Evolutionary conservation across 2,113 vertebrate species (phyloP), one percentile per base, ranked within the genome.

Genomic region (Gopherus flavomarginatus): DNA sequence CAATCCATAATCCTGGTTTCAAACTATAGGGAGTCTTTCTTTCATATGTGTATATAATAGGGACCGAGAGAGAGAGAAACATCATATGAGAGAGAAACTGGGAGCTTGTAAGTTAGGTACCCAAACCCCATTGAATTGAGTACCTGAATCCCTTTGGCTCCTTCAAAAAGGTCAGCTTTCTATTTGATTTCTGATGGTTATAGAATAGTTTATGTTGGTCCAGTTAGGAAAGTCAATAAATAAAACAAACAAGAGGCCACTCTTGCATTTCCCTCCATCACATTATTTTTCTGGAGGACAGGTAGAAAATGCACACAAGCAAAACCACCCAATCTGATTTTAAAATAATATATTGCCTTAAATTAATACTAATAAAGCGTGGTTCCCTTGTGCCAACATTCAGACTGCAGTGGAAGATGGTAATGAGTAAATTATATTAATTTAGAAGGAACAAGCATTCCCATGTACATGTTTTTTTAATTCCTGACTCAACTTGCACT

Each of bases 361-460:
- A 72, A 87, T 2, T 72, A 86, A 87, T 69, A 82, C 2, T 72
- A 75, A 91, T 94, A 93, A 21, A 2, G 29, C 86, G 77, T 80
- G 92, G 77, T 96, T 95, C 96, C 84, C 75, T 95, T 96, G 85
- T 78, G 97, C 26, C 29, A 80, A 19, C 6, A 35, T 13, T 82
- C 6, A 56, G 47, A 83, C 27, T 89, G n/a, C 87, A 69, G 8
- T 87, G 65, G 31, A 87, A 92, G 92, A 84, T 57, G 93, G 77
- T 57, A 96, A 83, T 91, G 86, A 94, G 95, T 89, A 91, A 82
- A 94, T 47, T 53, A 94, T 96, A 89, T 27, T 2, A 11, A 89
- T 97, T 91, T 92, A 75, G 95, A 93, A 96, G 72, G 75, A 62
- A 62, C 47, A 90, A 95, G 93, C 29, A 81, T 92, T 81, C 35